phyloP scores from a whole-genome alignment of 1,140 invertebrate species.

The Lithobius niger region DNA sequence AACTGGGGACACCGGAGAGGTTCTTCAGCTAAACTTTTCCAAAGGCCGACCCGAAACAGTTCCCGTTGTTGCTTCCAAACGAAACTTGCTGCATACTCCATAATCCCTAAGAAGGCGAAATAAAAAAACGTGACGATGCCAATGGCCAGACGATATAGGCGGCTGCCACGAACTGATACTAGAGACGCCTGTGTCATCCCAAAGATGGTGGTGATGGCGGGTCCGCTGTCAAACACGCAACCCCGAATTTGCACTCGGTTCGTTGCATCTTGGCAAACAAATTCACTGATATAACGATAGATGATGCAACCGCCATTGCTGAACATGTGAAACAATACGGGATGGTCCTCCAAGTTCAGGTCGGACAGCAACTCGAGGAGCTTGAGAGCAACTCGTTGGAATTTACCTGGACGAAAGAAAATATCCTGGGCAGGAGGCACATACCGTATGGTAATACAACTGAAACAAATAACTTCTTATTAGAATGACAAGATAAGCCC shows the following conservation, averaged over 20 bases:
- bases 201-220: slow-evolving; percentile 44
- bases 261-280: slow-evolving; percentile 27
- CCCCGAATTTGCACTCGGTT: slow-evolving; percentile 46
- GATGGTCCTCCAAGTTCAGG: slow-evolving; percentile 50
- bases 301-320: slow-evolving; percentile 60
- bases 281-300: slow-evolving; percentile 48
- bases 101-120: slow-evolving; percentile 17
- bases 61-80: slow-evolving; percentile 1
- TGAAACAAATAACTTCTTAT: slow-evolving; percentile 28
- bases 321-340: slow-evolving; percentile 63
- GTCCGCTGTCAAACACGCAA: slow-evolving; percentile 60
- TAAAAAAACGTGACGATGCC: slow-evolving; percentile 18
- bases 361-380: slow-evolving; percentile 46
- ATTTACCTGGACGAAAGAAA: slow-evolving; percentile 45
- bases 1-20: slow-evolving; percentile 47
- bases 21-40: slow-evolving; percentile 31
- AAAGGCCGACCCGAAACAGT: neutral
- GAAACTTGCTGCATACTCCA: slow-evolving; percentile 21
- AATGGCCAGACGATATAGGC: slow-evolving; percentile 16
- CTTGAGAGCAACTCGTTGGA: slow-evolving; percentile 45
- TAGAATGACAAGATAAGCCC: neutral
- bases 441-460: slow-evolving; percentile 57
- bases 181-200: slow-evolving; percentile 43
- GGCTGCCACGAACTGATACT: slow-evolving; percentile 32
- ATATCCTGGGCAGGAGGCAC: slow-evolving; percentile 51